A percentile compares a stretch with the other conserved stretches of the same genome.
phyloP scores from a whole-genome alignment of 2,113 vertebrate genomes.

The Chaetorhynchus papuensis region DNA sequence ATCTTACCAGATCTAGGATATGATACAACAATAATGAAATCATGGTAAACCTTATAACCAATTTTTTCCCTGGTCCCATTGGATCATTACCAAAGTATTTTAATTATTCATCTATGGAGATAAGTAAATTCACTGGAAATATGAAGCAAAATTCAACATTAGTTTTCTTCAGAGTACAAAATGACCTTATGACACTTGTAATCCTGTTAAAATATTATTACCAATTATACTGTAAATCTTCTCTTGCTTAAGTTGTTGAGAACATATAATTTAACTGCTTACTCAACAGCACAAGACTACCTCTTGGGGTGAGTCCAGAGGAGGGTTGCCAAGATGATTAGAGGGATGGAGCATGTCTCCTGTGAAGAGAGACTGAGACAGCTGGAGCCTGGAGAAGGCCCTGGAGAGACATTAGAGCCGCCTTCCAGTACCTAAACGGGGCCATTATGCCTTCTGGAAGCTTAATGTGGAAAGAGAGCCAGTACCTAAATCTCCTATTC shows the following conservation, averaged over 20 bases:
- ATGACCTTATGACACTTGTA: not conserved
- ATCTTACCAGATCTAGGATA: not conserved
- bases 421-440: rapidly evolving
- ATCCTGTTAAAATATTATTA: not conserved
- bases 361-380: not conserved
- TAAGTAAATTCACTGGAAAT: not conserved
- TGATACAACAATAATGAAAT: not conserved
- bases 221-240: not conserved
- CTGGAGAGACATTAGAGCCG: not conserved
- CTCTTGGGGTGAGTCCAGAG: not conserved
- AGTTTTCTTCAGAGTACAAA: not conserved
- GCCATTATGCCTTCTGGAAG: not conserved
- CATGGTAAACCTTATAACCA: not conserved
- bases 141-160: not conserved
- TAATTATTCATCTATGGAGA: not conserved
- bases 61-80: not conserved
- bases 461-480: not conserved
- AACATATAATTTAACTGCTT: not conserved
- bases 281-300: not conserved
- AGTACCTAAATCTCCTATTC: not conserved
- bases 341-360: not conserved
- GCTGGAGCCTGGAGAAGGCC: not conserved
- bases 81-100: not conserved
- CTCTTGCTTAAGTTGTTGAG: not conserved
- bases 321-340: not conserved